Evolutionary conservation across 35 echinoderm and acorn worm genomes (phyloP).

Genomic region (Strongylocentrotus purpuratus): DNA sequence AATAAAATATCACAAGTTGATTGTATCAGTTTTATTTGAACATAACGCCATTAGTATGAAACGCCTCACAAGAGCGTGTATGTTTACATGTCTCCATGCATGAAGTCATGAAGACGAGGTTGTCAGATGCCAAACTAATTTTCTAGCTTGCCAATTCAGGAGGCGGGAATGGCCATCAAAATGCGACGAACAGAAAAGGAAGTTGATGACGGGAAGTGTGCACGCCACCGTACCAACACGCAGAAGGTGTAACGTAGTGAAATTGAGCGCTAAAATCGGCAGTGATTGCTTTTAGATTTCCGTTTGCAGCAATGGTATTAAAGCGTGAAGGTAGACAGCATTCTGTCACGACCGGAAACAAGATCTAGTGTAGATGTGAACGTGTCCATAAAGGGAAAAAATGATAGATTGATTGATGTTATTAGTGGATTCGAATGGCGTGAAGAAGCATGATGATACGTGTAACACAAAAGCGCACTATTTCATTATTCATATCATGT

Average conservation of each 20-base stretch:
- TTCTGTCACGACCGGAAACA: not conserved
- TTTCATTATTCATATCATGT: too few relatives aligned
- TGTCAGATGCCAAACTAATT: not conserved
- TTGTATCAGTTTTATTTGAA: too few relatives aligned
- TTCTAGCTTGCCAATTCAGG: not conserved
- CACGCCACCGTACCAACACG: not conserved
- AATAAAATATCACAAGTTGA: too few relatives aligned
- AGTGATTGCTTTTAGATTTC: not conserved
- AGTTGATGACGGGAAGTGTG: not conserved
- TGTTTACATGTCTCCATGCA: too few relatives aligned
- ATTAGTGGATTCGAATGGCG: too few relatives aligned
- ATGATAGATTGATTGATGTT: too few relatives aligned
- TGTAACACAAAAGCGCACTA: too few relatives aligned
- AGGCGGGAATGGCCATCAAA: not conserved
- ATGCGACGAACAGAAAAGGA: not conserved
- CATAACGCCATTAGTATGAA: too few relatives aligned
- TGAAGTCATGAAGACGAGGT: too few relatives aligned
- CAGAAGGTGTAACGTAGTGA: not conserved
- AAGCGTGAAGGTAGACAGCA: not conserved
- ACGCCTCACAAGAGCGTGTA: too few relatives aligned
- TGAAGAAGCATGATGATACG: too few relatives aligned
- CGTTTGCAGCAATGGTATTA: not conserved
- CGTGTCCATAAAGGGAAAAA: too few relatives aligned
- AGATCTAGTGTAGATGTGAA: conserved; percentile 11
- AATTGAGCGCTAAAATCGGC: not conserved